Evolutionary conservation across 2,888 invertebrate species (phyloP).

Genomic region (Trilocha varians): DNA sequence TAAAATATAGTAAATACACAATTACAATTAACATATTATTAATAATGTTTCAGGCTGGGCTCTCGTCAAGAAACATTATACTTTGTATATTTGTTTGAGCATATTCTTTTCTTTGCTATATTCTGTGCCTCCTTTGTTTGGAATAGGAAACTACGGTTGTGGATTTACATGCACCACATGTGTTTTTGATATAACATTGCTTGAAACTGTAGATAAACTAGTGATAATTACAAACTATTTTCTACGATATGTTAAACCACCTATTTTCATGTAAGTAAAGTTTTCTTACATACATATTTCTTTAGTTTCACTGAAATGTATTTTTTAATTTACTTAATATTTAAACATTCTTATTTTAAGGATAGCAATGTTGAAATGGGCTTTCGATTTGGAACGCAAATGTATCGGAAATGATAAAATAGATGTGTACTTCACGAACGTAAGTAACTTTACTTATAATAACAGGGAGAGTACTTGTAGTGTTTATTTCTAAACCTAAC

Average conservation of each 20-base stretch:
- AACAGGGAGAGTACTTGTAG: too few species aligned
- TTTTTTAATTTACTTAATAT: neutral
- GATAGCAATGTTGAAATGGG: constrained; percentile 37
- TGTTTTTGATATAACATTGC: constrained; percentile 48
- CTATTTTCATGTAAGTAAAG: constrained; percentile 47
- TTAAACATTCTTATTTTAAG: constrained; percentile 23
- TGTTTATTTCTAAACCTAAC: too few species aligned
- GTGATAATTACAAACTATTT: constrained; percentile 37
- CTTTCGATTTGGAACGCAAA: constrained; percentile 27
- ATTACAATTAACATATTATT: too few species aligned
- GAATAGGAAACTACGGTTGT: constrained; percentile 46
- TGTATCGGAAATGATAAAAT: neutral
- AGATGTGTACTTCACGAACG: constrained; percentile 7
- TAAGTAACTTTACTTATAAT: neutral
- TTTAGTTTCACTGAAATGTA: constrained; percentile 1
- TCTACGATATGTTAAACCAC: constrained; percentile 50
- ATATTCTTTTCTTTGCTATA: constrained; percentile 44
- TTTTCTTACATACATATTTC: constrained; percentile 1
- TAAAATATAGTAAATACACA: too few species aligned
- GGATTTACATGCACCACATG: constrained; percentile 57
- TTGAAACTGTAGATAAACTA: constrained; percentile 34
- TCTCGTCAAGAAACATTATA: constrained; percentile 40
- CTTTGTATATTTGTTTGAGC: constrained; percentile 37
- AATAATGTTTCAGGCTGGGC: constrained; percentile 51
- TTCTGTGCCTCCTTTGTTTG: constrained; percentile 45